Base-by-base conservation (phyloP, 2,797 vertebrate species). In the Leptatherina wallacei region DNA sequence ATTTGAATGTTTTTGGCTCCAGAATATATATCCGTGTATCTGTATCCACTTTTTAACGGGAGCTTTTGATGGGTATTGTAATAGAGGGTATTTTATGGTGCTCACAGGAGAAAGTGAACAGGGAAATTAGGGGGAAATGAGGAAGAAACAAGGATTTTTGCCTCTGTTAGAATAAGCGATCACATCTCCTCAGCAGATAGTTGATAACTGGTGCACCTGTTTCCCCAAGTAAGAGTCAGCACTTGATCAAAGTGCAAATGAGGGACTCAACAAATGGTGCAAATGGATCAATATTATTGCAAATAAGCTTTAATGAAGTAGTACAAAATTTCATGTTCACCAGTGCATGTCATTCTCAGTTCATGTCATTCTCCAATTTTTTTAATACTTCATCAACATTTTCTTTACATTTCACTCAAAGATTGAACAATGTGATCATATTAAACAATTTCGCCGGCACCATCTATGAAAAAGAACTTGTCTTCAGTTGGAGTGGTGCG, bases 21-120 rank as follows among this genome's bases (percentile, higher is more conserved):
- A 70, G 80, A 78, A 85, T 84, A 80, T 84, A 80, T 73, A 68
- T 77, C 55, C 77, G 81, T 80, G 40, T 77, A 67, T 87, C 62
- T 78, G 81, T 86, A 78, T 84, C 75, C 80, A 82, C 81, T 80
- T 84, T 87, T 77, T 83, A 87, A 88, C 81, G 71, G 73, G 49
- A 69, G 62, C 80, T 83, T 80, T 75, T 90, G 90, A 92, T 91
- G 66, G 85, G 82, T 85, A 82, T 88, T 88, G 90, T 92, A 91
- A 92, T 91, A 77, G 86, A 83, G 67, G 51, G 79, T 68, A 85
- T 89, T 89, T 89, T 85, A 51, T 38, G 56, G 81, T 51, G 32
- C 84, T 88, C 81, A 84, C 79, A 49, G 70, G 79, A 82, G 78
- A 90, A 90, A 84, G 85, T 67, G 81, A 88, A 85, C 76, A 36